Base-by-base conservation (phyloP, 2,888 invertebrate species). In the Athalia circularis region DNA sequence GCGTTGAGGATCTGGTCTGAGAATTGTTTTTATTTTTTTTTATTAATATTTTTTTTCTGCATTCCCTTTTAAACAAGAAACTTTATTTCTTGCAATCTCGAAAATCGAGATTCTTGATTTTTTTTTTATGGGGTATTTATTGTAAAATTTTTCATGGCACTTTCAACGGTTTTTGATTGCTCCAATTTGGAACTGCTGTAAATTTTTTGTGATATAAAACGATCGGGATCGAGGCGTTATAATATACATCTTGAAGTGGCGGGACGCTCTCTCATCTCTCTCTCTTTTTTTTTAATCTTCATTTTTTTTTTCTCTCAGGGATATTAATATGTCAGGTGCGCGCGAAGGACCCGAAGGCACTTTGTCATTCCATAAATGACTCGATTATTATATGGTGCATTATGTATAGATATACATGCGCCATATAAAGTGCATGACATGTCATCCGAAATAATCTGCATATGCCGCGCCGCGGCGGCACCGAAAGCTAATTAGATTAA, bases 261-360 rank as follows among this genome's bases (percentile, higher is more conserved):
- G 57, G n/a, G 54, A 54, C 15, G n/a, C 48, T 5, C 65, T 13
- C 65, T 9, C 50, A 13, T 48, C 43, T n/a, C 65, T 47, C 8
- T 57, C 72, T 47, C 13, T 59, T 57, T 57, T 72, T 29, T 29
- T 29, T 29, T 29, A 1, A 9, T n/a, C 65, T 47, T 9, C 57
- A 47, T 47, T 45, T 59, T 57, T 57, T 72, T 72, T 45, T 5
- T 5, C 57, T 6, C 7, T n/a, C 57, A n/a, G 6, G 68, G 5
- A 59, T 72, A 72, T 59, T 72, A 72, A 72, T 72, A 72, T 13
- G 47, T 72, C 72, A 72, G 72, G 57, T 72, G 72, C 72, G 68
- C 68, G 54, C 68, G 68, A 68, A 52, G 52, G 68, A 68, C 68
- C 29, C 68, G n/a, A 7, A 43, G 72, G 15, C 52, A 72, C 72